These are phyloP conservation scores for Tetropium fuscum DNA, from an alignment of 2,888 invertebrate species.

Conservation along the genomic window DNA sequence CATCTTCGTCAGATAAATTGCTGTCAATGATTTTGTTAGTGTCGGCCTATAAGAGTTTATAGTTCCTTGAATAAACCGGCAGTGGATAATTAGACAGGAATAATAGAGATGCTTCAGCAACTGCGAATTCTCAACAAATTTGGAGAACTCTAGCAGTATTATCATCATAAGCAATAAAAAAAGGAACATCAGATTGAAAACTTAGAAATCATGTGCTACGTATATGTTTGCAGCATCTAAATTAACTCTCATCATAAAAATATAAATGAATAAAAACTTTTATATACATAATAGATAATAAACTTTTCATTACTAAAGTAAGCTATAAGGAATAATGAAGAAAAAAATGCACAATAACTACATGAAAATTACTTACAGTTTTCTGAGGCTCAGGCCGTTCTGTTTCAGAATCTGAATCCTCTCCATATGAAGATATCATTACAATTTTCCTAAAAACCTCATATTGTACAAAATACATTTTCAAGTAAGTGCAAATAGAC, in stretches of 20 bases:
- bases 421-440: conserved; percentile 71
- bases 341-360: background rate
- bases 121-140: conserved; percentile 59
- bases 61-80: background rate
- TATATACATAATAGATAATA: too few relatives aligned
- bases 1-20: conserved; percentile 48
- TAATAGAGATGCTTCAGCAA: conserved; percentile 55
- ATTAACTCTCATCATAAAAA: conserved; percentile 41
- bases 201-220: conserved; percentile 55
- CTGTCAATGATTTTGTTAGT: conserved; percentile 22
- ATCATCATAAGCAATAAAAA: conserved; percentile 59
- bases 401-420: conserved; percentile 64
- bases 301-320: too few relatives aligned
- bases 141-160: conserved; percentile 62
- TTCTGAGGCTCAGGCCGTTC: conserved; percentile 60
- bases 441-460: conserved; percentile 69
- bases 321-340: too few relatives aligned
- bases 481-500: background rate
- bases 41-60: background rate
- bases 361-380: conserved; percentile 36
- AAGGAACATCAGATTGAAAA: conserved; percentile 65
- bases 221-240: conserved; percentile 20
- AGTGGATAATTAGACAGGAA: too few relatives aligned
- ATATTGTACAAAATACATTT: background rate
- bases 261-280: background rate